Evolutionary conservation across 2,113 vertebrate genomes (phyloP), one percentile per base, ranked within the genome.

Genomic region (Entelurus aequoreus): DNA sequence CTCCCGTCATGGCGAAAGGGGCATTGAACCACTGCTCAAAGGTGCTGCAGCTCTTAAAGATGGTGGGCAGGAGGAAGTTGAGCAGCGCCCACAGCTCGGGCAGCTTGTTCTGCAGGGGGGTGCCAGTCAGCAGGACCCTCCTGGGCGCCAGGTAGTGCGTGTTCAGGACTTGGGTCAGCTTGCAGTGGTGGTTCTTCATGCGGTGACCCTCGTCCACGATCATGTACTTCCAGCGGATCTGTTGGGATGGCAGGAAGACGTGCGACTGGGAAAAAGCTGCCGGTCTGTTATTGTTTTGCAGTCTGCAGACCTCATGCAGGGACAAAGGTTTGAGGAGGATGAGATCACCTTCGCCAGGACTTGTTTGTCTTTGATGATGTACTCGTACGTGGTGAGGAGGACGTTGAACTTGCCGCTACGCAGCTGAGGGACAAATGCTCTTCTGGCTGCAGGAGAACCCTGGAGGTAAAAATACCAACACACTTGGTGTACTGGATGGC

Each of bases 181-280:
- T 98, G 83, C 97, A 99, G 88, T 99, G 97, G 70, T 99, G 97
- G 86, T 99, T 99, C 86, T 99, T 99, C 97, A 99, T 99, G 0
- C 97, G 88, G 82, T 99, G 97, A 16, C 97, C 97, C 71, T 99
- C 96, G 0, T 98, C 97, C 65, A 98, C 96, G 0, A 99, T 97
- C 97, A 99, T 99, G 85, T 99, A 99, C 83, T 99, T 99, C 96
- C 96, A 99, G 2, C 96, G 96, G 75, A 99, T 94, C 97, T 98
- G 84, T 0, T 84, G 81, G 28, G 13, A 35, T 3, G 7, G 1
- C 90, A 92, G 77, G 90, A 91, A 0, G 90, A 52, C 15, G 16
- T 19, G 19, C 46, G 16, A 57, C n/a, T 50, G 55, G 5, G 53
- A 15, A 61, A 4, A 59, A 10, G 5, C 53, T 8, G 2, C 14